Conservation (phyloP, 2,113 vertebrate genomes). For the Oryzias woworae region DNA sequence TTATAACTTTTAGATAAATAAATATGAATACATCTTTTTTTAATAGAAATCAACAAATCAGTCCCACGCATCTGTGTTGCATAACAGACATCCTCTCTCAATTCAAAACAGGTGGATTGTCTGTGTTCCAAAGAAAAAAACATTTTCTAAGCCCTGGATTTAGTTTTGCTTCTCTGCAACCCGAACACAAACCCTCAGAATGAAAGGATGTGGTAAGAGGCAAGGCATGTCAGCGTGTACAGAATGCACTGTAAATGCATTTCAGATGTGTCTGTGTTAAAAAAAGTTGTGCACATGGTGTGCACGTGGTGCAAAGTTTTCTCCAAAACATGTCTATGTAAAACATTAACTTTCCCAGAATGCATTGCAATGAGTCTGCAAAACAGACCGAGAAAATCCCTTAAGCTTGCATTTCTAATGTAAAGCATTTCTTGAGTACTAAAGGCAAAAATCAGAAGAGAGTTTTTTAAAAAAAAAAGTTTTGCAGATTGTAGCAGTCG, state of each 20-base stretch:
- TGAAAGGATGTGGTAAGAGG: slow-evolving; percentile 16
- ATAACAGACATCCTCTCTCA: slow-evolving; percentile 9
- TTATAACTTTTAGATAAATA: slow-evolving; percentile 41
- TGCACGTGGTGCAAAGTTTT: slow-evolving; percentile 43
- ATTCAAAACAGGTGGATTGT: slow-evolving; percentile 22
- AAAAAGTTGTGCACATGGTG: slow-evolving; percentile 15
- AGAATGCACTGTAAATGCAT: slow-evolving; percentile 36
- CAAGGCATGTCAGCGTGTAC: slow-evolving; percentile 21
- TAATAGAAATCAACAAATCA: slow-evolving; percentile 15
- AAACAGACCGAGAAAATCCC: slow-evolving; percentile 26
- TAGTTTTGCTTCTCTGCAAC: slow-evolving; percentile 4
- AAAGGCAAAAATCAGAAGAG: slow-evolving; percentile 42
- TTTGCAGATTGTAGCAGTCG: slow-evolving; percentile 28
- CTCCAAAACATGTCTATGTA: slow-evolving; percentile 31
- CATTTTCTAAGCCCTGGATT: slow-evolving; percentile 14
- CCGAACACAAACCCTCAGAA: slow-evolving; percentile 7
- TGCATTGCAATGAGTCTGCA: slow-evolving; percentile 19
- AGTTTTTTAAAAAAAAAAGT: slow-evolving; percentile 33
- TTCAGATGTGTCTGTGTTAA: slow-evolving; percentile 40
- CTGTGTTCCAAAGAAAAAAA: slow-evolving; percentile 29
- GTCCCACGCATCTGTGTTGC: slow-evolving; percentile 12
- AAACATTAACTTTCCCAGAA: slow-evolving; percentile 36
- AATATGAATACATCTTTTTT: slow-evolving; percentile 40
- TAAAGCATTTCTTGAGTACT: slow-evolving; percentile 22
- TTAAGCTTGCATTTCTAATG: slow-evolving; percentile 26